phyloP scores from a whole-genome alignment of 2,797 vertebrate species.

The Babyrousa celebensis region DNA sequence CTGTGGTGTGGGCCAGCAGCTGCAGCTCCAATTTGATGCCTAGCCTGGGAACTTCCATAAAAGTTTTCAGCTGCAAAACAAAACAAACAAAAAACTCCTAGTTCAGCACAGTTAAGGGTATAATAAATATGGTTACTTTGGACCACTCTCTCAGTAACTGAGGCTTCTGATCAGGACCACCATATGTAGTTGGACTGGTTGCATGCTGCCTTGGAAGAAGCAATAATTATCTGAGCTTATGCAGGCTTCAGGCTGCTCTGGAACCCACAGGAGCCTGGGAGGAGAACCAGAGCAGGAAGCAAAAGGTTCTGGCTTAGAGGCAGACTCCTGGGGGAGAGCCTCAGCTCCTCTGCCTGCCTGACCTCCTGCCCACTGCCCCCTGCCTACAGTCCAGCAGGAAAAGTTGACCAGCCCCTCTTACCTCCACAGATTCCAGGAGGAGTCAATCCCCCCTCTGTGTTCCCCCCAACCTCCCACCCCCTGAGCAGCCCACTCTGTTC shows the following conservation, averaged over 20 bases:
- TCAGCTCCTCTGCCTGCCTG: fast-evolving
- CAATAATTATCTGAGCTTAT: too few species aligned
- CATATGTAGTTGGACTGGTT: fast-evolving
- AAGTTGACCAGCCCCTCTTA: background rate
- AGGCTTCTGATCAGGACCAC: background rate
- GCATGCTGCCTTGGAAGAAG: fast-evolving
- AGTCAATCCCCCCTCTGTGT: fast-evolving
- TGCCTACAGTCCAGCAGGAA: background rate
- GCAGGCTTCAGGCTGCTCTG: background rate
- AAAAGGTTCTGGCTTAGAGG: background rate
- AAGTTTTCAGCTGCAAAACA: too few species aligned
- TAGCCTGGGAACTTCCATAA: too few species aligned
- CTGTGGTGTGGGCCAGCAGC: too few species aligned
- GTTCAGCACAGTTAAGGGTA: too few species aligned
- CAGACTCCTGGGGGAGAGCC: too few species aligned
- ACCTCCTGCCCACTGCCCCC: background rate
- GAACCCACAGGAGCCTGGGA: background rate
- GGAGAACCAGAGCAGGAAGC: background rate
- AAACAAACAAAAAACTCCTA: too few species aligned
- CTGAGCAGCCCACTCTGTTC: fast-evolving
- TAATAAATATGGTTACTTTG: fast-evolving
- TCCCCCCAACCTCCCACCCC: too few species aligned
- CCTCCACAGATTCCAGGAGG: background rate
- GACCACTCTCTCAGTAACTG: background rate
- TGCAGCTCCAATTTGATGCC: too few species aligned